Base-by-base conservation (phyloP, 2,888 invertebrate species). In the Camponotus fellah region DNA sequence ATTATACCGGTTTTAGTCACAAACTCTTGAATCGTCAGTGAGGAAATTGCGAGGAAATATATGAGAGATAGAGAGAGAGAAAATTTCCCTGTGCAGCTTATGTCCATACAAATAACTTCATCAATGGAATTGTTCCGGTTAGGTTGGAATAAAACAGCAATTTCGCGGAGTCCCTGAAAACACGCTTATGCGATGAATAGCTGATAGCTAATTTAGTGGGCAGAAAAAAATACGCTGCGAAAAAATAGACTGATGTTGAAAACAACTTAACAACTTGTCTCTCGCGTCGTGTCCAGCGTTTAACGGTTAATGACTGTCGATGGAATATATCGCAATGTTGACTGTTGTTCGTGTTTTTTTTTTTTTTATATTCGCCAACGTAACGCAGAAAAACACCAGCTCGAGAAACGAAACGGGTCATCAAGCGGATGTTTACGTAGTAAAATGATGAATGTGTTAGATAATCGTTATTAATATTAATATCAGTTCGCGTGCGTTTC, bases 281-380 rank as follows among this genome's bases (percentile, higher is more conserved):
- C 62, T 21, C 40, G 76, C 37, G 8, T 65, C 56, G 40, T 34
- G 26, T 68, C 37, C 53, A 64, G 46, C 56, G 69, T 82, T 76
- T 65, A 79, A 87, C 79, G 49, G 43, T 56, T 60, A 74, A 62
- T 53, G 32, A 60, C 62, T 79, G 66, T 68, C 68, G 80, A 21
- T 26, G 53, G 56, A 53, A 58, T 43, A 10, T 40, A 17, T 56
- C 8, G 21, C 43, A n/a, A 14, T n/a, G 26, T 1, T 2, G 5
- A 62, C n/a, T 64, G 37, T 17, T 76, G 64, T 72, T 71, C 21
- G 65, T 26, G 34, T 46, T 34, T n/a, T 37, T 37, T 40, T 72
- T n/a, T 65, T 32, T 53, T 46, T 40, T 64, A 32, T 17, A 37
- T 5, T 60, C 37, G 26, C 3, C 9, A 79, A 60, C 46, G 46